These are phyloP conservation scores for Drosophila nikananu DNA, from an alignment of 1,140 invertebrate species.

Conservation along the genomic window DNA sequence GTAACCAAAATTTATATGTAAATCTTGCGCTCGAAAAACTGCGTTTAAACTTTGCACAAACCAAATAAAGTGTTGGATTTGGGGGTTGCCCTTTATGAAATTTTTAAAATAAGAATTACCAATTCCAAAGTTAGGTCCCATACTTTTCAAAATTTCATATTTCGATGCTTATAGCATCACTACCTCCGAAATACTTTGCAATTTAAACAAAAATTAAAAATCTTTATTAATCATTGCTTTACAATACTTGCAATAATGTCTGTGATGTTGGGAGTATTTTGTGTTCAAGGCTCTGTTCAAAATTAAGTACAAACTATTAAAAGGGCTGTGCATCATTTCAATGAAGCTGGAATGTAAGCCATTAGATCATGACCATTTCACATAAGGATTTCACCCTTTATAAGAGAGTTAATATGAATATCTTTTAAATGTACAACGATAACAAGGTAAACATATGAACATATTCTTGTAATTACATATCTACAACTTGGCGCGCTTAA, in stretches of 20 bases:
- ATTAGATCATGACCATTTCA: background rate
- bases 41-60: constrained; percentile 47
- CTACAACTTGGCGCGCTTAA: constrained; percentile 74
- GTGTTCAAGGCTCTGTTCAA: background rate
- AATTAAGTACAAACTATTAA: constrained; percentile 7
- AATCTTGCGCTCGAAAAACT: background rate
- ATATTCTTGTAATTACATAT: background rate
- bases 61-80: constrained; percentile 5
- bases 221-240: constrained; percentile 5
- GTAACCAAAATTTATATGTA: constrained; percentile 46
- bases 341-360: constrained; percentile 1
- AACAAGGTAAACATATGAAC: background rate
- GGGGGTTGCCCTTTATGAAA: background rate
- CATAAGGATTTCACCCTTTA: background rate
- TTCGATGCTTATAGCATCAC: background rate
- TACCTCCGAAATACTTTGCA: too few relatives aligned
- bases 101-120: background rate
- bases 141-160: too few relatives aligned
- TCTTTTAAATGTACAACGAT: constrained; percentile 1
- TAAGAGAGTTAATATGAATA: background rate
- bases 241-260: background rate
- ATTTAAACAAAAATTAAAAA: background rate
- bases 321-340: background rate
- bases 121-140: background rate
- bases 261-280: background rate